These are phyloP conservation scores for Tringa solitaria DNA, from an alignment of 2,113 vertebrate genomes.

Conservation along the genomic window DNA sequence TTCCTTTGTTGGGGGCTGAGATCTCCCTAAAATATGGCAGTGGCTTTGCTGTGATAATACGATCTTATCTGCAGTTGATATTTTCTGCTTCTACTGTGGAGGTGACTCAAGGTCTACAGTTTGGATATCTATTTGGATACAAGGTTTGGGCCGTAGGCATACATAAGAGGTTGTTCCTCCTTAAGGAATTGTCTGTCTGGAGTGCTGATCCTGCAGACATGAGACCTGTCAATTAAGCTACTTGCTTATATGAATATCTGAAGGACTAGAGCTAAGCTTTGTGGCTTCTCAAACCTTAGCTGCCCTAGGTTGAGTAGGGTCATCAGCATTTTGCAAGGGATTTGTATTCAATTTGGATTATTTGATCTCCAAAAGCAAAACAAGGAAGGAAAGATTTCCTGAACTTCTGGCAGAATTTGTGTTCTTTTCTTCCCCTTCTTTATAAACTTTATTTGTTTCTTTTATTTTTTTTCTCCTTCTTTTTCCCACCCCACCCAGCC, in stretches of 20 bases:
- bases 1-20: not conserved
- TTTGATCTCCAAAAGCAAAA: not conserved
- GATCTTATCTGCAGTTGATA: not conserved
- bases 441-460: not conserved
- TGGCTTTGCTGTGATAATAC: not conserved
- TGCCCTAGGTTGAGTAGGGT: not conserved
- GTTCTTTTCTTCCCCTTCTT: not conserved
- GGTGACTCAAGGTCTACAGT: not conserved
- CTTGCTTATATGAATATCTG: not conserved
- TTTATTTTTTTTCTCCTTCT: not conserved
- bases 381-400: not conserved
- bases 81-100: not conserved
- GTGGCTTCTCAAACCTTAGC: not conserved
- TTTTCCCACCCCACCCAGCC: constrained; percentile 29
- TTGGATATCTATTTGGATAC: not conserved
- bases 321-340: not conserved
- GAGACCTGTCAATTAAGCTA: not conserved
- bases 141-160: not conserved
- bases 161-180: not conserved
- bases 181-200: not conserved
- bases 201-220: not conserved
- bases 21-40: not conserved
- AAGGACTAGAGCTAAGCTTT: not conserved
- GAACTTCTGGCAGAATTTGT: not conserved
- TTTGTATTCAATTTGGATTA: not conserved